Evolutionary conservation across 2,113 vertebrate genomes (phyloP), one percentile per base, ranked within the genome.

Genomic region (Salvelinus alpinus): DNA sequence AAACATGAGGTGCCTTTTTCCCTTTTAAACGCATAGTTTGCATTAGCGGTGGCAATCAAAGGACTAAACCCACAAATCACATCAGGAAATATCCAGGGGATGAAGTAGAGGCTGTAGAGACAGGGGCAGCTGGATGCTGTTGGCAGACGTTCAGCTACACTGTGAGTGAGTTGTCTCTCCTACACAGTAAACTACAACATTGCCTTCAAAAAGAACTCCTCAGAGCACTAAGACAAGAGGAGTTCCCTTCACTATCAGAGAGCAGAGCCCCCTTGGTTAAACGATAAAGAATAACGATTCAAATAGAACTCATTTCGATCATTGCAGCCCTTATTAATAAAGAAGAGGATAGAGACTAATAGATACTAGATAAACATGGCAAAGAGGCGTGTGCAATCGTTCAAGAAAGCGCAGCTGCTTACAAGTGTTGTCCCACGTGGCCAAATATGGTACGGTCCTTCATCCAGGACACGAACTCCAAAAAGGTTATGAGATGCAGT

Each of bases 381-480:
- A 44, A 44, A 69, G 67, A 69, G 67, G 34, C 2, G 9, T 69
- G 2, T 47, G 67, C 34, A 44, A 69, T 69, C 67, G 9, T 47
- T 69, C 18, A 38, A n/a, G 67, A 44, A 44, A 69, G 31, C 0
- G 16, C 27, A 44, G 38, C 38, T 7, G 90, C n/a, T 69, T 44
- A 14, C 18, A 34, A 69, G 29, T 92, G 79, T 83, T 75, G 76
- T 83, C 93, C 94, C 91, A 92, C 82, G 76, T 94, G 92, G n/a
- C 67, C 67, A 69, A 69, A 69, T 69, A 69, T 11, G 67, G 67
- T 44, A 3, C 16, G 38, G 66, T 38, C 80, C 86, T 18, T 65
- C 3, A 84, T 85, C 87, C 88, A 84, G 88, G 71, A 78, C 88
- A 96, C 96, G 96, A 97, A 97, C 38, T 44, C 38, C 38, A 44